Percentiles rank a stretch among this genome's conserved stretches.
Conservation (phyloP, 2,888 invertebrate species). For the Lasius platythorax region DNA sequence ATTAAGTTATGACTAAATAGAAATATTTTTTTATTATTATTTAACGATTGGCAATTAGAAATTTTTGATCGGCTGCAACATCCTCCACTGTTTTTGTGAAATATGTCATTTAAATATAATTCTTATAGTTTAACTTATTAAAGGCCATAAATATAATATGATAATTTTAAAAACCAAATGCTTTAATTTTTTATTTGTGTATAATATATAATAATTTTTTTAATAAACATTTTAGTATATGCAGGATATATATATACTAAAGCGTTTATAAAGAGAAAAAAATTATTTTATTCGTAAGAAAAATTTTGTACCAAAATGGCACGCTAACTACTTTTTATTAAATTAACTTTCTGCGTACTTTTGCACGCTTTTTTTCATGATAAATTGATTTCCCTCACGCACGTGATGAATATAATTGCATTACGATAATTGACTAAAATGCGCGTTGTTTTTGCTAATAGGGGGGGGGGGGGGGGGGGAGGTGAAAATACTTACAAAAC, state of each 20-base stretch:
- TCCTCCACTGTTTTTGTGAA: not conserved
- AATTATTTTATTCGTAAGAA: no score
- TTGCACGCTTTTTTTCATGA: not conserved
- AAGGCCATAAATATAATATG: not conserved
- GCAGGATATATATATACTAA: no score
- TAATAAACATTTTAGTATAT: no score
- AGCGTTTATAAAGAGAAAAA: no score
- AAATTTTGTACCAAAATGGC: no score
- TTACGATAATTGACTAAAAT: constrained; percentile 44
- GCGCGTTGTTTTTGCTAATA: not conserved
- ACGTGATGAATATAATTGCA: not conserved
- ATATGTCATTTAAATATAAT: not conserved
- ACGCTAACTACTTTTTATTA: no score
- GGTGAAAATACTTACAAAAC: not conserved
- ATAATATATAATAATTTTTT: not conserved
- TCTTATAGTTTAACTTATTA: not conserved
- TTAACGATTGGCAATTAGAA: not conserved
- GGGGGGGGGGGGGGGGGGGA: not conserved
- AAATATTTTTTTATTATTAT: not conserved
- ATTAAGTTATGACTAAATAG: not conserved
- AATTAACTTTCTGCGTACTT: no score
- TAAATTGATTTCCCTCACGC: not conserved
- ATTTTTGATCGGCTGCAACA: not conserved
- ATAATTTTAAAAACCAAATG: not conserved
- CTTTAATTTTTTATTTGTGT: not conserved